Conservation (phyloP, 1,140 invertebrate species). For the Macrosteles quadrilineatus region DNA sequence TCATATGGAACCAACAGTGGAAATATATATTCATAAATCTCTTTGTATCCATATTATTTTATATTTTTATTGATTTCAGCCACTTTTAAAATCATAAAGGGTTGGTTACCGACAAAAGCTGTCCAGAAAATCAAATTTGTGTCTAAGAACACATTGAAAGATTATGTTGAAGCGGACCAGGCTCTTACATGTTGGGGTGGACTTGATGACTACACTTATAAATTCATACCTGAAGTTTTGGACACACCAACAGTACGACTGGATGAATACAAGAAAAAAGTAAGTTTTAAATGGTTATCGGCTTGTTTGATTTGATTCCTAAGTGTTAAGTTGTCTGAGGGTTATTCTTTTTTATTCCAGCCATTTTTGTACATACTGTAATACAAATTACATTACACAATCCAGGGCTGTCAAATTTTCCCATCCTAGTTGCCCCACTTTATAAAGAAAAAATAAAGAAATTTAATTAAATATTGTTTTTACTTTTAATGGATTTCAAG, state of each 20-base stretch:
- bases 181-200: constrained; percentile 83
- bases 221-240: constrained; percentile 65
- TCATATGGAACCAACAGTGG: no score
- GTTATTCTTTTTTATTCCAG: no score
- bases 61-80: constrained; percentile 57
- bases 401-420: no score
- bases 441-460: no score
- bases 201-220: constrained; percentile 71
- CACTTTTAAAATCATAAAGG: constrained; percentile 91
- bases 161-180: constrained; percentile 74
- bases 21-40: no score
- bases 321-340: no score
- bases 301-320: not conserved
- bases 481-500: no score
- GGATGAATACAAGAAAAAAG: constrained; percentile 55
- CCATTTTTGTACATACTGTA: no score
- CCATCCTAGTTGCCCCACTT: no score
- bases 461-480: no score
- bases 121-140: constrained; percentile 90
- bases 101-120: constrained; percentile 83
- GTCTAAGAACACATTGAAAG: constrained; percentile 72
- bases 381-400: no score
- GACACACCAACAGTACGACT: constrained; percentile 31
- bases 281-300: constrained; percentile 39
- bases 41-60: no score